Conservation (phyloP, 2,797 vertebrate species). For the Coregonus ussuriensis region DNA sequence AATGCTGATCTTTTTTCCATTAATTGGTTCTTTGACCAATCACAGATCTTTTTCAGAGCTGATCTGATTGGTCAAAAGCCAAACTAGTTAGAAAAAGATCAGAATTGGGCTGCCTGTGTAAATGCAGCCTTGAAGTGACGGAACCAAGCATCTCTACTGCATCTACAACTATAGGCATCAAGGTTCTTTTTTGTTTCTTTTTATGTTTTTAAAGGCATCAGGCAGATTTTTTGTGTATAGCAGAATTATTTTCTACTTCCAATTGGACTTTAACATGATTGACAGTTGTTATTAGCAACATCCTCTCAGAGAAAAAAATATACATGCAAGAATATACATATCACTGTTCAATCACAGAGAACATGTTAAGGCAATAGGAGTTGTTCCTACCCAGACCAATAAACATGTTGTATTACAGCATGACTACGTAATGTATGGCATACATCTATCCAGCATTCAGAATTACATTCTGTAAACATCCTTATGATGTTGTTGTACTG, state of each 20-base stretch:
- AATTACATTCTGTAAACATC: conserved; percentile 32
- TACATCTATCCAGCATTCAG: conserved; percentile 31
- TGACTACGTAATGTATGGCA: neutral
- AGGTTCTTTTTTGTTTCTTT: conserved; percentile 70
- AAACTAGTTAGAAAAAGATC: too few relatives aligned
- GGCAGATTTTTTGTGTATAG: conserved; percentile 93
- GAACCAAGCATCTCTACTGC: conserved; percentile 71
- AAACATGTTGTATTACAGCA: neutral
- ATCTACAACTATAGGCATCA: conserved; percentile 92
- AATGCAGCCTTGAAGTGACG: conserved; percentile 21
- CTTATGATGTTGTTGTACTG: neutral
- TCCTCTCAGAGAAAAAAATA: conserved; percentile 59
- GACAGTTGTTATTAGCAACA: conserved; percentile 70
- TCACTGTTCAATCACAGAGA: conserved; percentile 57
- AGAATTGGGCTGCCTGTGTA: too few relatives aligned
- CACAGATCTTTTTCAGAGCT: too few relatives aligned
- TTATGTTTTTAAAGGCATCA: conserved; percentile 88
- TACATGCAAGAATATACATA: conserved; percentile 45
- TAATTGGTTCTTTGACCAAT: too few relatives aligned
- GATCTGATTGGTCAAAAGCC: too few relatives aligned
- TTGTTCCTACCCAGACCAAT: conserved; percentile 46
- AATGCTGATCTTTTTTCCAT: too few relatives aligned
- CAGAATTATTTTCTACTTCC: conserved; percentile 67
- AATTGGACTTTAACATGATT: conserved; percentile 73
- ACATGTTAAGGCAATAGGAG: conserved; percentile 66